These are phyloP conservation scores for Patella pellucida DNA, from an alignment of 2,888 invertebrate genomes.

Conservation along the genomic window DNA sequence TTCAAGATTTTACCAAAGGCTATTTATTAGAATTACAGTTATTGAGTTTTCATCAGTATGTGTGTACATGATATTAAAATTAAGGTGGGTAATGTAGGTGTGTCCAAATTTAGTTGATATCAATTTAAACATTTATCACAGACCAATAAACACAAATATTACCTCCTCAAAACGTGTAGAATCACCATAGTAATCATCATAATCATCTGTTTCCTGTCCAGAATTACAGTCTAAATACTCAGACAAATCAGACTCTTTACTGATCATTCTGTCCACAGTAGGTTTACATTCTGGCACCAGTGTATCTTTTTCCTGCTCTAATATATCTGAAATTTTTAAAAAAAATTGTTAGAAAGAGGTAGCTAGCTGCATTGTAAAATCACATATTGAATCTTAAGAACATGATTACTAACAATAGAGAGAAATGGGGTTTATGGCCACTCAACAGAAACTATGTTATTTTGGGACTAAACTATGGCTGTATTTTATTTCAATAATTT, in stretches of 20 bases:
- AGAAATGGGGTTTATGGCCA: no score
- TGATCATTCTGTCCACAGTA: not conserved
- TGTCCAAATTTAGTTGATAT: not conserved
- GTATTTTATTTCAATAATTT: no score
- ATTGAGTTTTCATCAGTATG: no score
- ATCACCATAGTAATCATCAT: slow-evolving; percentile 20
- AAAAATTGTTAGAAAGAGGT: not conserved
- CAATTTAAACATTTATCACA: not conserved
- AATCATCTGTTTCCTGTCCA: slow-evolving; percentile 38
- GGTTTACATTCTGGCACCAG: not conserved
- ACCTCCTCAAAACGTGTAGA: slow-evolving; percentile 28
- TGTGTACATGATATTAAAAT: not conserved
- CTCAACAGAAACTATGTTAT: no score
- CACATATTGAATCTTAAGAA: no score
- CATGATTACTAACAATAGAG: no score
- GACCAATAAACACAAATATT: slow-evolving; percentile 3
- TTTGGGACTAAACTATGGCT: no score
- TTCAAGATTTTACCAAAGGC: no score
- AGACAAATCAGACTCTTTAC: slow-evolving; percentile 26
- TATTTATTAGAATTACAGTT: no score
- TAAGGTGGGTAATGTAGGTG: not conserved
- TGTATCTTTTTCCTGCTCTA: not conserved
- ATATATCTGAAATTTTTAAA: not conserved
- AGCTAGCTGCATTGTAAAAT: no score
- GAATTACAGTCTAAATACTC: slow-evolving; percentile 49